These are phyloP conservation scores for Maconellicoccus hirsutus DNA, from an alignment of 1,140 invertebrate genomes.

Conservation along the genomic window DNA sequence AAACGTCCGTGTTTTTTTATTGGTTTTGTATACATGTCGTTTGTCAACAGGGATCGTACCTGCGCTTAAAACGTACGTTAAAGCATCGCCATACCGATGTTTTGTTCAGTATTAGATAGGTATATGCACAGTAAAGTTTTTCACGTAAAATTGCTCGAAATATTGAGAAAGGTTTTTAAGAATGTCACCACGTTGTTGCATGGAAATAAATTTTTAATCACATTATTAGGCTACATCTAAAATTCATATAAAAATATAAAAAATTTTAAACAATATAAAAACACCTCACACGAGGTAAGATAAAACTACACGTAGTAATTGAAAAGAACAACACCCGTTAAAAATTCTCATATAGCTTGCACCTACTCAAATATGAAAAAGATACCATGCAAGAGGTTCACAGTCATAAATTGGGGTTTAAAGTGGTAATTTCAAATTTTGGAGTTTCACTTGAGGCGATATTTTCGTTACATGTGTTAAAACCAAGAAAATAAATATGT, in stretches of 20 bases:
- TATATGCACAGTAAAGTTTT: too few species aligned
- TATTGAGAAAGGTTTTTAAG: too few species aligned
- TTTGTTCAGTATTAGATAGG: too few species aligned
- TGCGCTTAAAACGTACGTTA: too few species aligned
- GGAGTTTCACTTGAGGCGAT: background rate
- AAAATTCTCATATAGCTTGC: background rate
- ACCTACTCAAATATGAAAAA: background rate
- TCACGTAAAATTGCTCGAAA: too few species aligned
- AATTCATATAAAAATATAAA: background rate
- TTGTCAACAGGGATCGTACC: background rate
- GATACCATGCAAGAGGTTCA: background rate
- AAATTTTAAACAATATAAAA: background rate
- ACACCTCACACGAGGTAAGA: background rate
- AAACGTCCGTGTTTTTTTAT: background rate
- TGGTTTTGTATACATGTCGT: slow-evolving; percentile 4
- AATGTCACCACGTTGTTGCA: too few species aligned
- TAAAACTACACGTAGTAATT: background rate
- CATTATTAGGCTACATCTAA: background rate
- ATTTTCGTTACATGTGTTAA: slow-evolving; percentile 1
- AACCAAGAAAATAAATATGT: slow-evolving; percentile 6
- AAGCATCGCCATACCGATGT: too few species aligned
- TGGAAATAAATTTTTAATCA: background rate
- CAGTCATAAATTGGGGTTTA: background rate
- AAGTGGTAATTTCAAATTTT: background rate
- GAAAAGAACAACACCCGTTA: background rate